phyloP scores from a whole-genome alignment of 2,797 vertebrate genomes.

The Trematomus bernacchii region DNA sequence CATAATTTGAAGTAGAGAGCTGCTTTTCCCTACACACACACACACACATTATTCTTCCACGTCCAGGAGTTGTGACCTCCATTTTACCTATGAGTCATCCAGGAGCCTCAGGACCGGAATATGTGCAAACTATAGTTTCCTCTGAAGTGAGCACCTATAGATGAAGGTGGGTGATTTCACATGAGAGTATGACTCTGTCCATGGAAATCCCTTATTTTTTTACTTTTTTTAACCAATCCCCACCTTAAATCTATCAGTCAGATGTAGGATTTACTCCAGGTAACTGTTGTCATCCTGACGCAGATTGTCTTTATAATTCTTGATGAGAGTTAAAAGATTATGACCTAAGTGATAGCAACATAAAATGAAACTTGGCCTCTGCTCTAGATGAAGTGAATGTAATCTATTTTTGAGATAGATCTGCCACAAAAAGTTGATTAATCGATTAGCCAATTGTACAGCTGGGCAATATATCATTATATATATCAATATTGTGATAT shows the following conservation, averaged over 20 bases:
- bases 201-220: slow-evolving; percentile 42
- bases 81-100: slow-evolving; percentile 80
- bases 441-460: too few relatives aligned
- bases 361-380: background rate
- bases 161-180: slow-evolving; percentile 12
- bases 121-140: slow-evolving; percentile 62
- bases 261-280: slow-evolving; percentile 6
- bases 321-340: background rate
- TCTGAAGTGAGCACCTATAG: slow-evolving; percentile 56
- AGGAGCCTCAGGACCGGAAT: slow-evolving; percentile 47
- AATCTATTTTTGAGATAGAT: slow-evolving; percentile 5
- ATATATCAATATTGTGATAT: too few relatives aligned
- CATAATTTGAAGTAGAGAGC: background rate
- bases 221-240: background rate
- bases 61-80: slow-evolving; percentile 70
- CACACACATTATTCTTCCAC: slow-evolving; percentile 23
- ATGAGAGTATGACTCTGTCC: slow-evolving; percentile 5
- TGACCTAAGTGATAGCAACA: background rate
- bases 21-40: slow-evolving; percentile 3
- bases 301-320: too few relatives aligned
- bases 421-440: too few relatives aligned
- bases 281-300: background rate
- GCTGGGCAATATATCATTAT: too few relatives aligned
- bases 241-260: slow-evolving; percentile 24
- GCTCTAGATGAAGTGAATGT: background rate